Evolutionary conservation across 2,888 invertebrate species (phyloP).

Genomic region (Anthoptus insignis): DNA sequence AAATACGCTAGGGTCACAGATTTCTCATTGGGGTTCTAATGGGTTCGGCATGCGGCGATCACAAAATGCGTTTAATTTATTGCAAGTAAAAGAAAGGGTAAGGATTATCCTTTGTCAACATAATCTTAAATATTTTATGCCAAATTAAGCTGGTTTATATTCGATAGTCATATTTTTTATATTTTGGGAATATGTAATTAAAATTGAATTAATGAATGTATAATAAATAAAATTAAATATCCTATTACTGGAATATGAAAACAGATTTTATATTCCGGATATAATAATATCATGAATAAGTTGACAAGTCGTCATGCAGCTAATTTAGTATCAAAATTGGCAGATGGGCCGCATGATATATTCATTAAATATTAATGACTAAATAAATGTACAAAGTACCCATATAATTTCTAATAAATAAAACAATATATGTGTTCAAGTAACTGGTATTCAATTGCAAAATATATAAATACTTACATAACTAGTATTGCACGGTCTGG

Average conservation of each 20-base stretch:
- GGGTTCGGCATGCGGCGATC: conserved; percentile 72
- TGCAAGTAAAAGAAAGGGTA: conserved; percentile 71
- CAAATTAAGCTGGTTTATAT: conserved; percentile 71
- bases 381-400: too few species aligned
- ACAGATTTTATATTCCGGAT: too few species aligned
- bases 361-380: too few species aligned
- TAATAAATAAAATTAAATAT: too few species aligned
- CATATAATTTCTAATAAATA: too few species aligned
- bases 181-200: conserved; percentile 42
- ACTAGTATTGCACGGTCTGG: too few species aligned
- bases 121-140: conserved; percentile 81
- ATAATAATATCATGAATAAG: too few species aligned
- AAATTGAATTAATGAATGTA: too few species aligned
- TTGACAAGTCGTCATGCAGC: too few species aligned
- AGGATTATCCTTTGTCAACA: conserved; percentile 77
- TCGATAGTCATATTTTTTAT: conserved; percentile 65
- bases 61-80: conserved; percentile 77
- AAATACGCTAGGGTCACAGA: conserved; percentile 59
- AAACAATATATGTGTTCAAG: not conserved
- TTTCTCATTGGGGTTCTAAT: conserved; percentile 77
- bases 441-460: too few species aligned
- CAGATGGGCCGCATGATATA: not conserved
- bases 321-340: not conserved
- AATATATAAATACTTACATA: too few species aligned
- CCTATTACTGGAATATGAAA: too few species aligned